A percentile compares a stretch with the other conserved stretches of the same genome.
Conservation (phyloP, 2,888 invertebrate genomes). For the Dryadula phaetusa region DNA sequence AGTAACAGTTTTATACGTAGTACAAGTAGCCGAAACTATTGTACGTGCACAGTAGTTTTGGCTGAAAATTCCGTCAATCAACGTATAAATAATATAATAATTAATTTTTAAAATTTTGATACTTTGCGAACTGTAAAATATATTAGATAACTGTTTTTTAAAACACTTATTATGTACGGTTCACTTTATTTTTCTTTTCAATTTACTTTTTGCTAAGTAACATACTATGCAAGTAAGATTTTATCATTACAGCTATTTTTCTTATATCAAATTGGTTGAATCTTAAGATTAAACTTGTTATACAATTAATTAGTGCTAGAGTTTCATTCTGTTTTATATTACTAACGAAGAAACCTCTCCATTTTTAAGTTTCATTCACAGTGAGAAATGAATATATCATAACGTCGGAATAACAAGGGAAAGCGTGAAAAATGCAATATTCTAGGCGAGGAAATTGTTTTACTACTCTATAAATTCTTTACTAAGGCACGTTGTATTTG, state of each 20-base stretch:
- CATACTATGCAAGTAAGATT: background rate
- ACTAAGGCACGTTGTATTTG: slow-evolving; percentile 29
- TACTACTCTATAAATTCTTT: slow-evolving; percentile 37
- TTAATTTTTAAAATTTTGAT: no score
- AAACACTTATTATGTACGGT: background rate
- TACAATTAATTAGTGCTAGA: slow-evolving; percentile 5
- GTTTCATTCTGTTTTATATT: slow-evolving; percentile 23
- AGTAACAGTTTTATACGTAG: no score
- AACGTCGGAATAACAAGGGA: slow-evolving; percentile 33
- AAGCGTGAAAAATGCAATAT: slow-evolving; percentile 37
- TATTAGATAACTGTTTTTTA: no score
- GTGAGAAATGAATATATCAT: slow-evolving; percentile 23
- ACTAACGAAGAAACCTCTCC: slow-evolving; percentile 9
- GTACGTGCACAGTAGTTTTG: no score
- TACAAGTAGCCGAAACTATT: no score
- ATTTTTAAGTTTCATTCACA: slow-evolving; percentile 31
- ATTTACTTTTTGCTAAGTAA: background rate
- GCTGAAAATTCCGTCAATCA: no score
- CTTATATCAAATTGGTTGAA: background rate
- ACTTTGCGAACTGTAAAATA: no score
- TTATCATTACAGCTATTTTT: background rate
- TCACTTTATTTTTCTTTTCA: background rate
- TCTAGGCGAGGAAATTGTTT: slow-evolving; percentile 34
- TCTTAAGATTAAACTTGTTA: slow-evolving; percentile 13
- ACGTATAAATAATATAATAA: no score